Evolutionary conservation across 2,888 invertebrate species (phyloP), one percentile per base, ranked within the genome.

Genomic region (Muscina levida): DNA sequence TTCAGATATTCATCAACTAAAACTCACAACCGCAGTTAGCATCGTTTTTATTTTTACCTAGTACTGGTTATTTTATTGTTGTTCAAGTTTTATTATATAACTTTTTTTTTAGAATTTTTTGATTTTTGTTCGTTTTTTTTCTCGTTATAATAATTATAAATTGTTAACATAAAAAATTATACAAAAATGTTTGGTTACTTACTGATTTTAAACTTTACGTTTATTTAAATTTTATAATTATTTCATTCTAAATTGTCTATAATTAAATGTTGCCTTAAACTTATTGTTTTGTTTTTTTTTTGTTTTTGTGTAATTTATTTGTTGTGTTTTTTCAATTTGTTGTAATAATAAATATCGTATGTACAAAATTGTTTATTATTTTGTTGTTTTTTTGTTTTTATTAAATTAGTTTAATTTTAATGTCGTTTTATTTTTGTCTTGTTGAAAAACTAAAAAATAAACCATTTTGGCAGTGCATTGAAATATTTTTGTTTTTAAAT

Each of bases 401-500:
- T 57, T 48, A 73, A 68, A 17, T 59, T 11, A 59, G 67, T 46
- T 67, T 59, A 26, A 39, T 17, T 59, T n/a, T 31, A 17, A 67
- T 72, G 19, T 19, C 83, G 72, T 83, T 75, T 82, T 82, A 72
- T 81, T 75, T 80, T 82, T 72, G 79, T 76, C 84, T 85, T 85
- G 83, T 84, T 85, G 87, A 13, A 87, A 77, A 81, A 72, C 72
- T 67, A 81, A 81, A 73, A 77, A 77, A 77, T 77, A 88, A 87
- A 87, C 87, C 87, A 86, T 88, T 87, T 88, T 88, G 88, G 88
- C 88, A 88, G 88, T 88, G 88, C 88, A 88, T 88, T 88, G 87
- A 88, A 79, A 82, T 77, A 70, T 85, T 82, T 85, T 82, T 72
- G 48, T 71, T 77, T 66, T 72, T 5, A 31, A 46, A 65, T 68